A percentile compares a stretch with the other conserved stretches of the same genome.
Evolutionary conservation across 1,140 invertebrate genomes (phyloP).

Genomic region (Bombus consobrinus): DNA sequence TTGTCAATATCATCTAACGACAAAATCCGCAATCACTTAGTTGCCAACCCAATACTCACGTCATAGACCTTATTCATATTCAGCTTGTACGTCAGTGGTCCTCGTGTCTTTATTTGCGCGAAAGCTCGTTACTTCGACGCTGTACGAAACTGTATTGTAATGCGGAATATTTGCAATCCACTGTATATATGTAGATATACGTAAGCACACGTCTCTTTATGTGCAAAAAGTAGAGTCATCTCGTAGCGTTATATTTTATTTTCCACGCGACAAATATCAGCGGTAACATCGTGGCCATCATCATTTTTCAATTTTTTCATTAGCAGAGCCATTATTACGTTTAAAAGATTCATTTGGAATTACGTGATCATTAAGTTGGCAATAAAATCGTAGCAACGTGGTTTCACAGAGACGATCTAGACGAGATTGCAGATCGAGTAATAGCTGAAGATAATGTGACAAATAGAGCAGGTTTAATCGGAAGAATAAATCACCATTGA

Average conservation of each 20-base stretch:
- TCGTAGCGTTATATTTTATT: neutral
- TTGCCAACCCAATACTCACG: too few relatives aligned
- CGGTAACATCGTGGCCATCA: neutral
- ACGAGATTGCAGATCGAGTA: neutral
- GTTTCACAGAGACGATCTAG: neutral
- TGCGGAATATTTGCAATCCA: too few relatives aligned
- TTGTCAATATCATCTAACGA: too few relatives aligned
- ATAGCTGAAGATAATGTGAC: constrained; percentile 11
- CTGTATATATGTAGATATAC: neutral
- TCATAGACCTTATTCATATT: too few relatives aligned
- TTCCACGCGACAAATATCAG: neutral
- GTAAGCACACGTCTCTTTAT: neutral
- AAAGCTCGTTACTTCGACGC: neutral
- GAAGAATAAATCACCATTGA: constrained; percentile 33
- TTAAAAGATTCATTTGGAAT: neutral
- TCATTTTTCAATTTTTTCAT: neutral
- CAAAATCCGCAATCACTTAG: too few relatives aligned
- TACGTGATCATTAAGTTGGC: neutral
- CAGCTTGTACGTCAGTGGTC: too few relatives aligned
- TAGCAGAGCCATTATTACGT: too few relatives aligned
- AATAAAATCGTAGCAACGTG: neutral
- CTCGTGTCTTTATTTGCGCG: too few relatives aligned
- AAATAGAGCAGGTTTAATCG: constrained; percentile 22
- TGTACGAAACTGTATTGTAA: neutral
- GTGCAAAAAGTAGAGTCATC: neutral